Percentiles rank a stretch among this genome's conserved stretches.
phyloP scores from a whole-genome alignment of 1,140 invertebrate species.

The Tribolium madens region DNA sequence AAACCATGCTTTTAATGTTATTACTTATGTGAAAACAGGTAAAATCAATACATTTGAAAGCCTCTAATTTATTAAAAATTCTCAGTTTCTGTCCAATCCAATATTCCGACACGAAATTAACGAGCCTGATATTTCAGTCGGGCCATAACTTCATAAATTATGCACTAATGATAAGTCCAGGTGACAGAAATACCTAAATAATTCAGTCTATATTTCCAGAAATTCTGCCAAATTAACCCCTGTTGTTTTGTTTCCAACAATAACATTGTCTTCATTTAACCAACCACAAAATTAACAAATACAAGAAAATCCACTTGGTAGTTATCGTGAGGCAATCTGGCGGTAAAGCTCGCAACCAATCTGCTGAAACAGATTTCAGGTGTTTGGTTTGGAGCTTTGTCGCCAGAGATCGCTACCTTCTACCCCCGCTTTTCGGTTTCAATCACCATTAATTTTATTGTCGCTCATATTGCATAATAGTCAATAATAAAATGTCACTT shows the following conservation, averaged over 20 bases:
- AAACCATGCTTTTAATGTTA: slow-evolving; percentile 50
- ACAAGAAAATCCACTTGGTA: neutral
- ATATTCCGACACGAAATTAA: slow-evolving; percentile 22
- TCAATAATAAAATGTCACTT: neutral
- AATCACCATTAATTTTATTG: too few species aligned
- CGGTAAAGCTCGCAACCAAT: neutral
- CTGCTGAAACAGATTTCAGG: slow-evolving; percentile 17
- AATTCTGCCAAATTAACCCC: neutral
- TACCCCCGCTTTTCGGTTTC: too few species aligned
- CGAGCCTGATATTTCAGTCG: neutral
- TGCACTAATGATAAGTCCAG: slow-evolving; percentile 37
- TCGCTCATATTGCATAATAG: neutral
- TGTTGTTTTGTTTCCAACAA: neutral
- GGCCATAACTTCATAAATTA: slow-evolving; percentile 14
- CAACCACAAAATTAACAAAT: neutral
- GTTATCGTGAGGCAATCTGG: neutral
- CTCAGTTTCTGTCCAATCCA: neutral
- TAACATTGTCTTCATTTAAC: neutral
- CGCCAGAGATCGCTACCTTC: neutral
- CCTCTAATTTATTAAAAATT: slow-evolving; percentile 13
- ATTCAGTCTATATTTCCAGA: slow-evolving; percentile 10
- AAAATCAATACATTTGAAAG: slow-evolving; percentile 21
- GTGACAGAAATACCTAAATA: slow-evolving; percentile 29
- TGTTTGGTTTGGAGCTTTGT: neutral
- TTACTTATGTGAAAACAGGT: slow-evolving; percentile 37